A percentile compares a stretch with the other conserved stretches of the same genome.
Evolutionary conservation across 2,888 invertebrate species (phyloP).

Genomic region (Tipula confusa): DNA sequence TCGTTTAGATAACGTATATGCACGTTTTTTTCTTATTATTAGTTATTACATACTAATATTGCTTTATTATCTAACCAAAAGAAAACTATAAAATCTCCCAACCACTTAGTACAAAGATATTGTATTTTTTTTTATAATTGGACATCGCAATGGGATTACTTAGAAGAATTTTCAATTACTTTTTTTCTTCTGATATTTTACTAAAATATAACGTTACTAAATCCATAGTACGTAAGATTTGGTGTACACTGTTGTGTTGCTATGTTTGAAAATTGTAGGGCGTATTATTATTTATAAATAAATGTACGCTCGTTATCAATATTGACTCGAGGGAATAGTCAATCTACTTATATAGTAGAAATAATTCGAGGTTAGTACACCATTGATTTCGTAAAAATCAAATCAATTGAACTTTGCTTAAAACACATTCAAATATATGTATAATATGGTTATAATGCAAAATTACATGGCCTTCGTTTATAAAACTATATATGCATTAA

Average conservation of each 20-base stretch:
- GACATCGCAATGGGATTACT: background rate
- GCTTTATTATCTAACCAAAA: background rate
- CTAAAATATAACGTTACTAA: background rate
- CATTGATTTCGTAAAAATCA: no score
- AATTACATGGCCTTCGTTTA: no score
- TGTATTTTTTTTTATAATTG: background rate
- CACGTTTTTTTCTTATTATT: background rate
- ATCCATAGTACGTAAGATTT: background rate
- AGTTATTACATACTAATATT: background rate
- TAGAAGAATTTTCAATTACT: background rate
- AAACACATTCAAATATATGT: no score
- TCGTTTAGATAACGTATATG: background rate
- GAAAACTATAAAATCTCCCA: background rate
- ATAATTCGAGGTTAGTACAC: no score
- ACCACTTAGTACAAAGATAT: background rate
- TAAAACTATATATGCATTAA: no score
- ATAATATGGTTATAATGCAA: no score
- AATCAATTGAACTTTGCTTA: no score
- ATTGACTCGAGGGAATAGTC: background rate
- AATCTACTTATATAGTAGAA: no score
- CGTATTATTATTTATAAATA: background rate
- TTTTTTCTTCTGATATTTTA: background rate
- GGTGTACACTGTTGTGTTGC: background rate
- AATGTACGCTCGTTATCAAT: background rate
- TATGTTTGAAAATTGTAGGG: background rate